A percentile compares a stretch with the other conserved stretches of the same genome.
phyloP scores from a whole-genome alignment of 1,140 invertebrate species.

The Neodiprion virginianus region DNA sequence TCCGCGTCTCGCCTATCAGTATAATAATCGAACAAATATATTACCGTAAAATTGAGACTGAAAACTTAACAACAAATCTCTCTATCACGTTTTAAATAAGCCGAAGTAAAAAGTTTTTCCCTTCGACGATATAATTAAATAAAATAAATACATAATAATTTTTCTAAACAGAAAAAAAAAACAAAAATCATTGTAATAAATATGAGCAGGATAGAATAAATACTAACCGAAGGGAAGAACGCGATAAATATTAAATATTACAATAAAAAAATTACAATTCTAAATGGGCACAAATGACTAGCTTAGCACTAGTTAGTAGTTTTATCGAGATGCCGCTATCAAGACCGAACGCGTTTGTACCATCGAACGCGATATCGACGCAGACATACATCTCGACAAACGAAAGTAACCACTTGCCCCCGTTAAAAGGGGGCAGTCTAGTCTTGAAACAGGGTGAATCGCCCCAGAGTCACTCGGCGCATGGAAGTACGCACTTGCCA shows the following conservation, averaged over 20 bases:
- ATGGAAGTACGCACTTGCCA: slow-evolving; percentile 37
- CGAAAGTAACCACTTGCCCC: slow-evolving; percentile 55
- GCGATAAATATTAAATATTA: background rate
- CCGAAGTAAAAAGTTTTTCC: no score
- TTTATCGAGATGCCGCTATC: slow-evolving; percentile 54
- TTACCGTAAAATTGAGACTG: background rate
- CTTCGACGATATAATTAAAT: background rate
- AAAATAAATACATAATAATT: background rate
- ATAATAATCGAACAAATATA: no score
- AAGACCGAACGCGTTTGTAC: slow-evolving; percentile 50
- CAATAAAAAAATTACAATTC: background rate
- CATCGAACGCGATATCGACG: slow-evolving; percentile 45
- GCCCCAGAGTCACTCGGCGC: slow-evolving; percentile 25
- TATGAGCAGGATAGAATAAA: background rate
- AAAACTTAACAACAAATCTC: background rate
- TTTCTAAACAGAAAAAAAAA: no score
- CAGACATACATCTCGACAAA: slow-evolving; percentile 51
- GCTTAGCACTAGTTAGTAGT: slow-evolving; percentile 38
- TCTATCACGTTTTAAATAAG: background rate
- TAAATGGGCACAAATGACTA: slow-evolving; percentile 45
- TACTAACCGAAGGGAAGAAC: background rate
- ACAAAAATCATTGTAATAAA: background rate
- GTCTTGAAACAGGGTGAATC: slow-evolving; percentile 39
- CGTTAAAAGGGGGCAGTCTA: slow-evolving; percentile 47
- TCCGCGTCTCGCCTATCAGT: no score